Evolutionary conservation across 2,888 invertebrate species (phyloP).

Genomic region (Stratiomys singularior): DNA sequence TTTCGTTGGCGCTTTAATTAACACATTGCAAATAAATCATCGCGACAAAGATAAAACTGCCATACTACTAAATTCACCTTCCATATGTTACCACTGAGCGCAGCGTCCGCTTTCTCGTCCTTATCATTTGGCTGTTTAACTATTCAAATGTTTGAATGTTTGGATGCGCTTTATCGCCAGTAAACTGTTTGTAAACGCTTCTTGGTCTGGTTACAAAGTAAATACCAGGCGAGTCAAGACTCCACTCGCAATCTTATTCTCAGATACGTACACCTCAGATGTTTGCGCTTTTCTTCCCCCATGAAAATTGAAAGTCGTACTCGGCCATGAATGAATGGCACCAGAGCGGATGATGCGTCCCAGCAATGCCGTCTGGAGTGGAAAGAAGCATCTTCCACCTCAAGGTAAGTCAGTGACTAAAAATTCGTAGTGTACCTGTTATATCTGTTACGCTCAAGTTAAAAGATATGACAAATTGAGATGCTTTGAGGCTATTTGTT

Average conservation of each 20-base stretch:
- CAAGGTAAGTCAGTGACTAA: neutral
- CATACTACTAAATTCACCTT: neutral
- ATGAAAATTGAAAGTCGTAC: slow-evolving; percentile 7
- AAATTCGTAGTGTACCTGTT: neutral
- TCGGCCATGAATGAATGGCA: neutral
- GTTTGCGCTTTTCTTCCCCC: neutral
- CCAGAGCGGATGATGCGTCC: neutral
- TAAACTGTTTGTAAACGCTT: slow-evolving; percentile 33
- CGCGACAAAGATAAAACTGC: neutral
- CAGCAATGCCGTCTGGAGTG: neutral
- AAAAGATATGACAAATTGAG: slow-evolving; percentile 15
- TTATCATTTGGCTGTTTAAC: slow-evolving; percentile 12
- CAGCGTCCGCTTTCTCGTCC: neutral
- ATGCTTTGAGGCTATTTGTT: neutral
- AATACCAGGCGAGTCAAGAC: neutral
- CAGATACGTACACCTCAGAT: neutral
- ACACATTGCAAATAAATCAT: slow-evolving; percentile 29
- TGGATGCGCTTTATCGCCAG: slow-evolving; percentile 24
- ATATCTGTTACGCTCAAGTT: neutral
- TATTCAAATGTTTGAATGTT: slow-evolving; percentile 9
- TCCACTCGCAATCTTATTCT: neutral
- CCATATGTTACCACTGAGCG: neutral
- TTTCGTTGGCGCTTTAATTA: slow-evolving; percentile 31
- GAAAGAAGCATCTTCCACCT: neutral
- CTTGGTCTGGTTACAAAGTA: slow-evolving; percentile 25